These are phyloP conservation scores for Psophia crepitans DNA, from an alignment of 2,113 vertebrate genomes.

Conservation along the genomic window DNA sequence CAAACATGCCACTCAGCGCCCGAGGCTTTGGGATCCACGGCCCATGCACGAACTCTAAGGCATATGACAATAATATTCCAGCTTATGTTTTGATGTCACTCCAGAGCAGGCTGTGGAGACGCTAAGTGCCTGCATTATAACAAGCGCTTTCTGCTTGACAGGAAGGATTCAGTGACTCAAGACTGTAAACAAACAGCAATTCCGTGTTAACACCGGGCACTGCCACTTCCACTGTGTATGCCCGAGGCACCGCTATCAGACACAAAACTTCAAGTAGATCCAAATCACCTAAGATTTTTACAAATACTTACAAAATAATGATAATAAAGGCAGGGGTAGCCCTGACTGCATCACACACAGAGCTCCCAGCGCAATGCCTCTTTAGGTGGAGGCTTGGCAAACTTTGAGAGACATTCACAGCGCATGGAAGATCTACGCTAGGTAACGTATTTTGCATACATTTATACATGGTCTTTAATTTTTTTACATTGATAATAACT, in stretches of 20 bases:
- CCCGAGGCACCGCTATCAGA: slow-evolving; percentile 33
- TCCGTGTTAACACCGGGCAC: slow-evolving; percentile 27
- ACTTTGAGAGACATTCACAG: neutral
- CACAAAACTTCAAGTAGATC: neutral
- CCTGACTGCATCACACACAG: neutral
- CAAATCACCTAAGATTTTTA: neutral
- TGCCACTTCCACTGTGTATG: neutral
- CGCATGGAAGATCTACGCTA: neutral
- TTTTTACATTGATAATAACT: neutral
- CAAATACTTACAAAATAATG: neutral
- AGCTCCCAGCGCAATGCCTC: neutral
- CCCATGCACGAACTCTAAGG: slow-evolving; percentile 32
- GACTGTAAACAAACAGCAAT: slow-evolving; percentile 54
- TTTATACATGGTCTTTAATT: neutral
- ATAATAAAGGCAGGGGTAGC: neutral
- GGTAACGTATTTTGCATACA: neutral
- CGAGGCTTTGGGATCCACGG: neutral
- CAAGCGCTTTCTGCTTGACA: slow-evolving; percentile 27
- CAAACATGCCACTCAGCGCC: neutral
- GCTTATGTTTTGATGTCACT: slow-evolving; percentile 29
- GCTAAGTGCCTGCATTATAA: slow-evolving; percentile 26
- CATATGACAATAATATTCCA: slow-evolving; percentile 12
- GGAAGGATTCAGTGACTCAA: slow-evolving; percentile 35
- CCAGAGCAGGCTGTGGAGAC: neutral
- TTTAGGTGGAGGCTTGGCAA: neutral